These are phyloP conservation scores for Oriolus oriolus DNA, from an alignment of 2,113 vertebrate species.

Conservation along the genomic window DNA sequence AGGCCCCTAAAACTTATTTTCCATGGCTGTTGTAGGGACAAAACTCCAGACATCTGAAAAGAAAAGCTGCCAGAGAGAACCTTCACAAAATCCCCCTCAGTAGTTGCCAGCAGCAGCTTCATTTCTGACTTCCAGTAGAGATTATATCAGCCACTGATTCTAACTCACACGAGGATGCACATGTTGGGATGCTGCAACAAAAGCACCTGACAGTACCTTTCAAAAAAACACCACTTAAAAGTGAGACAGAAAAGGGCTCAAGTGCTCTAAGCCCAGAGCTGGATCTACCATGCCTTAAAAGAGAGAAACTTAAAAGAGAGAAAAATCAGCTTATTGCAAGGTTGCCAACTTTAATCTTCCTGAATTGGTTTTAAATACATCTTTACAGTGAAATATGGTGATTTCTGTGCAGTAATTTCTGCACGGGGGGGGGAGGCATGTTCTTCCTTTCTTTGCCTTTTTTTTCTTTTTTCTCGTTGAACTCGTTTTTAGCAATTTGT, in stretches of 20 bases:
- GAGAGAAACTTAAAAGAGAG: constrained; percentile 13
- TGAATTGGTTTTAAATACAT: constrained; percentile 48
- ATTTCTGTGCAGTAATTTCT: neutral
- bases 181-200: constrained; percentile 38
- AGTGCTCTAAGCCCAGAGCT: neutral
- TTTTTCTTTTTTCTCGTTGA: neutral
- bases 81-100: neutral
- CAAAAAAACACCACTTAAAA: constrained; percentile 17
- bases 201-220: constrained; percentile 53
- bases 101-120: neutral
- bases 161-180: neutral
- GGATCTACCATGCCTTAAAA: constrained; percentile 20
- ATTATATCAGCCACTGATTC: constrained; percentile 22
- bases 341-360: constrained; percentile 53
- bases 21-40: rapidly evolving
- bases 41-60: neutral
- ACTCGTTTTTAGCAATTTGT: neutral
- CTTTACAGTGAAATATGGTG: neutral
- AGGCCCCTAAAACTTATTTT: neutral
- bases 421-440: rapidly evolving
- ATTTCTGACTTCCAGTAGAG: neutral
- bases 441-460: neutral
- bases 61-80: neutral
- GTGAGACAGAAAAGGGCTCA: neutral
- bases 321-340: constrained; percentile 45